Evolutionary conservation across 2,888 invertebrate genomes (phyloP).

Genomic region (Lydus trimaculatus): DNA sequence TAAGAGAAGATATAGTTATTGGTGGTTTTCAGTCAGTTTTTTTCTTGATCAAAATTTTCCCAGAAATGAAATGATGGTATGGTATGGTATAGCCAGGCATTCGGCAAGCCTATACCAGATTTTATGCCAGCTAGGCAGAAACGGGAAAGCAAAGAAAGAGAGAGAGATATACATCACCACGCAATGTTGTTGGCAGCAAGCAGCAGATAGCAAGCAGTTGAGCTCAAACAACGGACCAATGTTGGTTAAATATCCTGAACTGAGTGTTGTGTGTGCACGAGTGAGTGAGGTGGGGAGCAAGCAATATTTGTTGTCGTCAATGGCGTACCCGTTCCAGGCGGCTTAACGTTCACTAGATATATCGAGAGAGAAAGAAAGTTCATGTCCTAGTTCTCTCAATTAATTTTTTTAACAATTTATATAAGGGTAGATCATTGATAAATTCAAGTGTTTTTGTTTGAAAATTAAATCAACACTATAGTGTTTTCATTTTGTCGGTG

Average conservation of each 20-base stretch:
- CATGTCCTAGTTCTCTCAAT: slow-evolving; percentile 32
- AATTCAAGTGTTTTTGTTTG: slow-evolving; percentile 16
- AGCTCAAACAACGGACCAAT: slow-evolving; percentile 25
- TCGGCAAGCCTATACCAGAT: neutral
- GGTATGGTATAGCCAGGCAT: too few species aligned
- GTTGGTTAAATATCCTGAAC: slow-evolving; percentile 34
- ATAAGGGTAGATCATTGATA: neutral
- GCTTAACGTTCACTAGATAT: slow-evolving; percentile 26
- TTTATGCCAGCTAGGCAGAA: neutral
- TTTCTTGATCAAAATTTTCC: too few species aligned
- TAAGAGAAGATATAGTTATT: too few species aligned
- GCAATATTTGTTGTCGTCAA: slow-evolving; percentile 33
- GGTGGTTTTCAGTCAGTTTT: too few species aligned
- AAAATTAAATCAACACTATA: slow-evolving; percentile 15
- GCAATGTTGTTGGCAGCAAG: neutral
- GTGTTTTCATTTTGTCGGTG: slow-evolving; percentile 13
- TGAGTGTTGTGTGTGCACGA: slow-evolving; percentile 18
- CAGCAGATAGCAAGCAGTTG: slow-evolving; percentile 22
- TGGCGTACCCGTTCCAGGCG: slow-evolving; percentile 42
- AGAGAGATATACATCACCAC: too few species aligned
- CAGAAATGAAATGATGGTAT: too few species aligned
- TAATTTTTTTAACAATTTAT: slow-evolving; percentile 6
- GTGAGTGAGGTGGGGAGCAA: slow-evolving; percentile 34
- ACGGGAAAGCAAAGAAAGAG: too few species aligned
- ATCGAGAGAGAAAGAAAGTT: slow-evolving; percentile 19